Percentiles rank a stretch among this genome's conserved stretches.
phyloP scores from a whole-genome alignment of 2,113 vertebrate genomes.

The Pteruthius melanotis region DNA sequence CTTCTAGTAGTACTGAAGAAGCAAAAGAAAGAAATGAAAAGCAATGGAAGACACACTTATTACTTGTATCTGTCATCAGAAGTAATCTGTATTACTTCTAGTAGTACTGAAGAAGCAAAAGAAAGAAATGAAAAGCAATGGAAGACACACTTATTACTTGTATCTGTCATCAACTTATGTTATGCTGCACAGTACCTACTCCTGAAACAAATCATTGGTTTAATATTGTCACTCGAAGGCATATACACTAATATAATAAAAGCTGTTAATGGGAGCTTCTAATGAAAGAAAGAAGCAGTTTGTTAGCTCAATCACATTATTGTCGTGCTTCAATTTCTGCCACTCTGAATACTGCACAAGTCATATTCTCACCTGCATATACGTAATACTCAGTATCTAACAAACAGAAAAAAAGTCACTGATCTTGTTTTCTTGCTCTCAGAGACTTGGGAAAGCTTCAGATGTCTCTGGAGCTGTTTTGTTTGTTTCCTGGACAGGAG shows the following conservation, averaged over 20 bases:
- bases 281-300: background rate
- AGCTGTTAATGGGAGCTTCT: background rate
- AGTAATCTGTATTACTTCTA: too few species aligned
- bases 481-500: background rate
- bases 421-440: background rate
- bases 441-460: background rate
- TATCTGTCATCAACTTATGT: slow-evolving; percentile 30
- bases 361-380: background rate
- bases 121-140: slow-evolving; percentile 21
- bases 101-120: background rate
- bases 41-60: background rate
- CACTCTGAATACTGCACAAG: background rate
- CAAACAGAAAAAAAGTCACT: background rate
- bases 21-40: slow-evolving; percentile 28
- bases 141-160: background rate
- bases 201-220: slow-evolving; percentile 37
- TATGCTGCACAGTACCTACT: slow-evolving; percentile 34
- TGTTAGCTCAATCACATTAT: background rate
- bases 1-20: background rate
- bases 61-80: background rate
- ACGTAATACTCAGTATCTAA: background rate
- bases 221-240: slow-evolving; percentile 58
- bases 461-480: background rate
- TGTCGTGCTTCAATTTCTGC: background rate
- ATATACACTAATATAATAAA: background rate